These are phyloP conservation scores for Leptopilina syphax DNA, from an alignment of 2,888 invertebrate genomes.

Conservation along the genomic window DNA sequence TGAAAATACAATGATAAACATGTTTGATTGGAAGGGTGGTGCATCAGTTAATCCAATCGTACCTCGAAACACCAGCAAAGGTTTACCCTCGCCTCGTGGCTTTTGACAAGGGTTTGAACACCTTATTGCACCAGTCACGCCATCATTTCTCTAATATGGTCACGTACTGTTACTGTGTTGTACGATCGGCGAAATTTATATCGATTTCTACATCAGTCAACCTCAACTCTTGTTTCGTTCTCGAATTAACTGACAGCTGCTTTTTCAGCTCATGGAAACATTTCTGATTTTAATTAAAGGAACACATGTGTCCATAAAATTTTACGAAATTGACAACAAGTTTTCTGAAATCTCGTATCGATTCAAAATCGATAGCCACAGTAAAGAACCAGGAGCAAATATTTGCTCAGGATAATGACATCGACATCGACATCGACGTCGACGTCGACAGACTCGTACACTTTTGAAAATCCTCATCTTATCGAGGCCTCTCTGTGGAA, in stretches of 20 bases:
- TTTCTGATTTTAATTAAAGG: neutral
- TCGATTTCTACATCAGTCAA: conserved; percentile 30
- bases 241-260: neutral
- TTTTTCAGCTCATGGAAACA: no score
- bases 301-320: neutral
- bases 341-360: no score
- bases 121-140: conserved; percentile 35
- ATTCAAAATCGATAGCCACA: neutral
- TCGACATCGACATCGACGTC: neutral
- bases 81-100: conserved; percentile 25
- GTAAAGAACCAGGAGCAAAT: conserved; percentile 12
- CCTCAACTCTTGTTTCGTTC: neutral
- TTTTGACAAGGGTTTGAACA: conserved; percentile 32
- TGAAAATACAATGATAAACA: neutral
- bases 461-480: conserved; percentile 36
- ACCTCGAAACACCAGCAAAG: conserved; percentile 14
- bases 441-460: conserved; percentile 12
- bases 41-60: conserved; percentile 32
- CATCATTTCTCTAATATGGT: conserved; percentile 1
- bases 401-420: conserved; percentile 30
- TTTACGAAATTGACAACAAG: neutral
- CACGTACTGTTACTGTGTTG: conserved; percentile 24
- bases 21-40: conserved; percentile 6
- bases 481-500: conserved; percentile 26
- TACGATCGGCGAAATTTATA: conserved; percentile 22